Base-by-base conservation (phyloP, 2,888 invertebrate genomes). In the Erebia aethiops region DNA sequence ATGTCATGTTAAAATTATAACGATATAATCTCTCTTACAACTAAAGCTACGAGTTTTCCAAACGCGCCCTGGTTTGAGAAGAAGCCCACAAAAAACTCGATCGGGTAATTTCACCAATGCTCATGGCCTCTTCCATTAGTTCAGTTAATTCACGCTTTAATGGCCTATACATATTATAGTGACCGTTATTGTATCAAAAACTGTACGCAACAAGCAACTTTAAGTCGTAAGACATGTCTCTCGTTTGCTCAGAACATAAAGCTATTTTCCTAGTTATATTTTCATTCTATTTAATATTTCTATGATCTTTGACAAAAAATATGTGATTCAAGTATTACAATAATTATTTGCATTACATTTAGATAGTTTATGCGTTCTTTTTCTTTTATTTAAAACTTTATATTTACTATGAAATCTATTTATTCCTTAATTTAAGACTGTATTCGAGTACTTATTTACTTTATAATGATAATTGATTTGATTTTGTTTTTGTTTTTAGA, bases 251-350 rank as follows among this genome's bases (percentile, higher is more conserved):
- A 9, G 16, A 52, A 8, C 52, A 9, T 52, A 16, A 16, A 16
- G 52, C 52, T n/a, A 9, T 8, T n/a, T 16, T 51, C 9, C 13
- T 56, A 5, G 3, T 11, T 56, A 26, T 35, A 35, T 35, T 35
- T 35, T 35, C 35, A 35, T 35, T 2, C 10, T 56, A 56, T 21
- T n/a, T n/a, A n/a, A 21, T 21, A 56, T 18, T 21, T 56, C 18
- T 56, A 43, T 61, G 43, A 58, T 58, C 41, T 41, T n/a, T 61
- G 61, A 61, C 41, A 41, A 41, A 43, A 43, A 18, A 43, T 35
- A 35, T 61, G 43, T 61, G 61, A 61, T 61, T 43, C 16, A 57
- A 41, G 51, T 52, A 51, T 46, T 52, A 61, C 10, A n/a, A n/a
- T n/a, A 61, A 52, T 52, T 51, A 61, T 52, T 26, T 21, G 49